A percentile compares a stretch with the other conserved stretches of the same genome.
phyloP scores from a whole-genome alignment of 2,888 invertebrate genomes.

The Agrotis ipsilon region DNA sequence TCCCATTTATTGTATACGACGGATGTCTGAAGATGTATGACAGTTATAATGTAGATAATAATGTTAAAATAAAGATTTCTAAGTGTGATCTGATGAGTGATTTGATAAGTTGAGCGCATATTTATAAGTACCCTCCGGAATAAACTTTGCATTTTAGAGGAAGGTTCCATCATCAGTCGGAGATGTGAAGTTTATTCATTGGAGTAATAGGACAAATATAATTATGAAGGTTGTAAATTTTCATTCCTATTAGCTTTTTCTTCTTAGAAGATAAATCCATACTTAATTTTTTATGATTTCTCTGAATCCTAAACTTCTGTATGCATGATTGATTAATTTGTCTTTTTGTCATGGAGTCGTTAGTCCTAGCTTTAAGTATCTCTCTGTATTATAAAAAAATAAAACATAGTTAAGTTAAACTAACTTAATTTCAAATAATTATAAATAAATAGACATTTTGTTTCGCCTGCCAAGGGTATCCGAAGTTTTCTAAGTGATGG shows the following conservation, averaged over 20 bases:
- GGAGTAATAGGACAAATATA: neutral
- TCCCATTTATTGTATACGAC: slow-evolving; percentile 43
- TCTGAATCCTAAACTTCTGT: slow-evolving; percentile 8
- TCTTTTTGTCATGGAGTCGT: slow-evolving; percentile 58
- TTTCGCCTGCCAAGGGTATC: slow-evolving; percentile 61
- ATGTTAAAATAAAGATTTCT: slow-evolving; percentile 22
- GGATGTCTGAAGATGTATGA: slow-evolving; percentile 46
- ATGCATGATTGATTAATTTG: slow-evolving; percentile 35
- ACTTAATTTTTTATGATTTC: slow-evolving; percentile 25
- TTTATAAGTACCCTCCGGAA: neutral
- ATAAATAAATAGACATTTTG: slow-evolving; percentile 53
- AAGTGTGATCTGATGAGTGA: slow-evolving; percentile 12
- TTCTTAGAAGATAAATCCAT: slow-evolving; percentile 25
- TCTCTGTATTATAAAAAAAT: slow-evolving; percentile 64
- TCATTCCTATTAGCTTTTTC: slow-evolving; percentile 48
- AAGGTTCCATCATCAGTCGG: slow-evolving; percentile 2
- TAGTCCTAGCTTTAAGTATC: slow-evolving; percentile 59
- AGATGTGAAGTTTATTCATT: slow-evolving; percentile 1
- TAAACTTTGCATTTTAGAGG: slow-evolving; percentile 1
- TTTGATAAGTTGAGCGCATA: slow-evolving; percentile 13
- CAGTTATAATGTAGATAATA: slow-evolving; percentile 45
- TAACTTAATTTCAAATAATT: slow-evolving; percentile 61
- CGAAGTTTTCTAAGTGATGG: slow-evolving; percentile 73
- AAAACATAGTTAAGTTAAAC: slow-evolving; percentile 57
- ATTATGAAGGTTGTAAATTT: slow-evolving; percentile 40